These are phyloP conservation scores for Ceuthmochares aereus DNA, from an alignment of 2,113 vertebrate genomes.

Conservation along the genomic window DNA sequence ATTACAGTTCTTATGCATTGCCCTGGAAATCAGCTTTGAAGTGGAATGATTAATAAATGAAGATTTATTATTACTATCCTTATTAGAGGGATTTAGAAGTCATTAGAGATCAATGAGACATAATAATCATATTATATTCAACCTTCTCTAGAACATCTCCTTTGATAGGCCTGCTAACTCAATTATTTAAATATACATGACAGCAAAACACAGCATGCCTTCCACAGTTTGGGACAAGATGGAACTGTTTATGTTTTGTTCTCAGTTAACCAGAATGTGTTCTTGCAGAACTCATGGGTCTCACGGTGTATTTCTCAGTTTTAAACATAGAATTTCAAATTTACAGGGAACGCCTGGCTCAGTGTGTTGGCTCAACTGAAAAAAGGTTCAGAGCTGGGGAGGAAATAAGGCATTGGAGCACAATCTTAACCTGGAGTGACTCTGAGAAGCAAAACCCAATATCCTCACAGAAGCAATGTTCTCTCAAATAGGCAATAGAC, in stretches of 20 bases:
- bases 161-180: constrained; percentile 42
- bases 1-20: constrained; percentile 13
- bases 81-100: constrained; percentile 62
- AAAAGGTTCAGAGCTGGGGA: neutral
- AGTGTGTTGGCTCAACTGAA: neutral
- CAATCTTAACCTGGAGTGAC: neutral
- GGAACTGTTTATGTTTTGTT: neutral
- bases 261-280: neutral
- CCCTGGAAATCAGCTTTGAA: constrained; percentile 60
- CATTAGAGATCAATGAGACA: constrained; percentile 59
- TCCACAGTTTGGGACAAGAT: neutral
- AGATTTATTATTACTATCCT: constrained; percentile 60
- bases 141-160: constrained; percentile 52
- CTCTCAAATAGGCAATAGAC: neutral
- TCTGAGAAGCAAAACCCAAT: neutral
- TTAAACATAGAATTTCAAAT: neutral
- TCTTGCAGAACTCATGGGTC: neutral
- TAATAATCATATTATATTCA: constrained; percentile 46
- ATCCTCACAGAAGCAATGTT: neutral
- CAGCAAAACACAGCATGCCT: neutral
- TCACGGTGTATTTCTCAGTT: neutral
- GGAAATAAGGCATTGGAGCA: neutral
- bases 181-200: constrained; percentile 35
- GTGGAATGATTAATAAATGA: constrained; percentile 56
- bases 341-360: neutral